These are phyloP conservation scores for Patella ulyssiponensis DNA, from an alignment of 2,888 invertebrate species.

Conservation along the genomic window DNA sequence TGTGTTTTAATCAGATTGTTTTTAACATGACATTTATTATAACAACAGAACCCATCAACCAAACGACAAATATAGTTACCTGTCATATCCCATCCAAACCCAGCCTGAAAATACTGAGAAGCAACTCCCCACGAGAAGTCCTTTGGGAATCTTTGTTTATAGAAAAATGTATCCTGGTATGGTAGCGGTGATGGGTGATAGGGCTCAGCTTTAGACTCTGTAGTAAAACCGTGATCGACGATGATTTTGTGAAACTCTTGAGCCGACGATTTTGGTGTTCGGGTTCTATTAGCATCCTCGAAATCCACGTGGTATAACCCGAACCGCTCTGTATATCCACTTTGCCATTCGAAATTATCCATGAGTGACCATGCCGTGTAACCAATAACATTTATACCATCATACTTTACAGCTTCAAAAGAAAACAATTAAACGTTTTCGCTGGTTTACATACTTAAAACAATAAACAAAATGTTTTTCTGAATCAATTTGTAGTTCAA, in stretches of 20 bases:
- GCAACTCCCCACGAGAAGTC: slow-evolving; percentile 63
- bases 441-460: too few relatives aligned
- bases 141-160: slow-evolving; percentile 42
- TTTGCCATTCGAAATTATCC: slow-evolving; percentile 87
- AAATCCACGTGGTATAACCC: slow-evolving; percentile 84
- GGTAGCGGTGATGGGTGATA: neutral
- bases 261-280: slow-evolving; percentile 79
- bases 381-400: slow-evolving; percentile 73
- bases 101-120: slow-evolving; percentile 50
- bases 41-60: too few relatives aligned
- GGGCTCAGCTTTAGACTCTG: slow-evolving; percentile 19
- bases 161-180: slow-evolving; percentile 38
- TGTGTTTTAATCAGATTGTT: too few relatives aligned
- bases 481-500: too few relatives aligned
- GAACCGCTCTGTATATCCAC: slow-evolving; percentile 81
- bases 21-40: too few relatives aligned
- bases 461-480: too few relatives aligned
- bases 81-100: too few relatives aligned
- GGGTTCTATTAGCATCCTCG: slow-evolving; percentile 78
- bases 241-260: slow-evolving; percentile 53
- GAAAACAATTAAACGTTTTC: too few relatives aligned
- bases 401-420: slow-evolving; percentile 50
- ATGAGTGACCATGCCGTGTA: slow-evolving; percentile 86
- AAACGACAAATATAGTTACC: too few relatives aligned
- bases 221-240: slow-evolving; percentile 50